Percentiles rank a stretch among this genome's conserved stretches.
These are phyloP conservation scores for Streptopelia turtur DNA, from an alignment of 2,797 vertebrate genomes.

Conservation along the genomic window DNA sequence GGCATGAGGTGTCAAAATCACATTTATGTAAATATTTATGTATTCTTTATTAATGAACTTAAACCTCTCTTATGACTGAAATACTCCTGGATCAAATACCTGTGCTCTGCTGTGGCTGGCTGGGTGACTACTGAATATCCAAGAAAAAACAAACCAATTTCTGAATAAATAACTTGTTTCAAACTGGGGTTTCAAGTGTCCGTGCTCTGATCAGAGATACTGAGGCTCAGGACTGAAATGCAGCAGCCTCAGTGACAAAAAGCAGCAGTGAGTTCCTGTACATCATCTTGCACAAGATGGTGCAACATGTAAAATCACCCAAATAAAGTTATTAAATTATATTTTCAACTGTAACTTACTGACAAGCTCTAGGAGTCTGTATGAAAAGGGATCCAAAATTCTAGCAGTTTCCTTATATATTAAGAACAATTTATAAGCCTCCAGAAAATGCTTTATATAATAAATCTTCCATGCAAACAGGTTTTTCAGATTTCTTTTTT, in stretches of 20 bases:
- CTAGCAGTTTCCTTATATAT: background rate
- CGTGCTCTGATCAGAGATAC: rapidly evolving
- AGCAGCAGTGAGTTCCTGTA: background rate
- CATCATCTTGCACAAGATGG: background rate
- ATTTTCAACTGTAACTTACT: background rate
- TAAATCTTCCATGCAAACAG: background rate
- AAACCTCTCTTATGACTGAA: background rate
- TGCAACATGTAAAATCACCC: background rate
- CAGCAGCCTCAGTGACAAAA: background rate
- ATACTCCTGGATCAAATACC: background rate
- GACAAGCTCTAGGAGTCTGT: background rate
- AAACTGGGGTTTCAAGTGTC: background rate
- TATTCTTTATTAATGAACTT: background rate
- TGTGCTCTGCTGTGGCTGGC: background rate
- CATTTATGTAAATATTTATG: background rate
- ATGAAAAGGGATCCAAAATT: background rate
- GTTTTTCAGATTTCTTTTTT: background rate
- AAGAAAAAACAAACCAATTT: background rate
- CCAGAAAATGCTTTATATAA: background rate
- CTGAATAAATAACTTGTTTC: background rate
- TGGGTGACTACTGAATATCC: background rate
- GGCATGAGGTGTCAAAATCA: background rate
- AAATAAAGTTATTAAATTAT: background rate
- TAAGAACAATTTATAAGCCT: background rate
- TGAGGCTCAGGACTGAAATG: background rate